Base-by-base conservation (phyloP, 2,797 vertebrate genomes). In the Coregonus ussuriensis region DNA sequence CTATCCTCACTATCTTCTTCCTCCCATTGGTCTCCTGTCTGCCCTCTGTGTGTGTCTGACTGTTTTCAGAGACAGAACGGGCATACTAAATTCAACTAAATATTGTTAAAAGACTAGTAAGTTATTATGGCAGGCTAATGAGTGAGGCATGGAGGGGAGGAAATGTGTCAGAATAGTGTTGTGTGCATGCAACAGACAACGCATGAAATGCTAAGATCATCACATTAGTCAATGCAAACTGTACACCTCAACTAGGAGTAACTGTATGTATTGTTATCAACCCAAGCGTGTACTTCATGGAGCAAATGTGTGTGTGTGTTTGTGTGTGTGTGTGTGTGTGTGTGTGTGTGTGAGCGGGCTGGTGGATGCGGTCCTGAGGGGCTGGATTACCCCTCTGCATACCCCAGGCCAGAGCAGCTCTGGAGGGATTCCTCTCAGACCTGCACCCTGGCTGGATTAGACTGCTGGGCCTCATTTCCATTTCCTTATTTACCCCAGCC, bases 361-460 rank as follows among this genome's bases (percentile, higher is more conserved):
- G 83, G 80, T 87, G 89, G 86, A 92, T 89, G 81, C 86, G 84
- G 88, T 94, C 94, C 89, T 93, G 81, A 56, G 90, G 88, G 94
- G 88, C 91, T 91, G 93, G 93, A 94, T 94, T 94, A 94, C 89
- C 91, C 91, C 86, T 91, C 91, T 92, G 90, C 91, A 91, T 92
- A 93, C 93, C 93, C 91, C 93, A 91, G 94, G 94, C 91, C 93
- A 92, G 77, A 87, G 89, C 86, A 88, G 91, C 90, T 92, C 91
- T 93, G 87, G 91, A 77, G 91, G 92, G 93, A 93, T 94, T 95
- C 94, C 86, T 88, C 84, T 85, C 86, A 92, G 91, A 92, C 89
- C 91, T 92, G 91, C 91, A 93, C 92, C 92, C 89, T 88, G 84
- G 91, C 92, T 93, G 93, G 93, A 94, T 94, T 93, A 94, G 86